Percentiles rank a stretch among this genome's conserved stretches.
phyloP scores from a whole-genome alignment of 2,888 invertebrate genomes.

The Strigamia crassipes region DNA sequence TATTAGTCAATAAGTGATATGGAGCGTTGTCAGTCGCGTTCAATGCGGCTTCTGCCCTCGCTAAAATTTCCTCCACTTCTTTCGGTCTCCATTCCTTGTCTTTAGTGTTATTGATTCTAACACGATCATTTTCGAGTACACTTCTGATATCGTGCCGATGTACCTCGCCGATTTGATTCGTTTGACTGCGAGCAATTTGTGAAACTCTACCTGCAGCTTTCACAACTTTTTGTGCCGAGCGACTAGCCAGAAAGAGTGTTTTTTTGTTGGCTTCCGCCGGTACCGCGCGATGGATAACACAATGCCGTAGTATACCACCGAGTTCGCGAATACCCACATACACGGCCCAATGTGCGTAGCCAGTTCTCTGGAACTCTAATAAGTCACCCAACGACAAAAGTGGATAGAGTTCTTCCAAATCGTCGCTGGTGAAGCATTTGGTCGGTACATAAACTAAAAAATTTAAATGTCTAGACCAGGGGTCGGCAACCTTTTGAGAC shows the following conservation, averaged over 20 bases:
- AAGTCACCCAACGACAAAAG: slow-evolving; percentile 46
- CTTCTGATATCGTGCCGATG: background rate
- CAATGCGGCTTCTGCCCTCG: background rate
- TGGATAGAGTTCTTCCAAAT: background rate
- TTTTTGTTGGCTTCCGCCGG: background rate
- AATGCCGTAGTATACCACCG: background rate
- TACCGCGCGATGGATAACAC: slow-evolving; percentile 42
- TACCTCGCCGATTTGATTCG: background rate
- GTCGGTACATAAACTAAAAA: background rate
- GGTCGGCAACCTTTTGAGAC: too few species aligned
- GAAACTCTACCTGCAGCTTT: background rate
- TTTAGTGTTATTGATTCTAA: slow-evolving; percentile 29
- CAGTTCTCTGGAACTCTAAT: slow-evolving; percentile 46
- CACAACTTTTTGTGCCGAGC: background rate
- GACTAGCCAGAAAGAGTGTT: slow-evolving; percentile 16
- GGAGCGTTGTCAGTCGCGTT: background rate
- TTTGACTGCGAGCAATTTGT: background rate
- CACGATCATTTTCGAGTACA: slow-evolving; percentile 39
- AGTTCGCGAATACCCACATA: slow-evolving; percentile 28
- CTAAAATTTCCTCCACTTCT: slow-evolving; percentile 23
- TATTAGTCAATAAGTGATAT: slow-evolving; percentile 18
- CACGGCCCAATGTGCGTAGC: slow-evolving; percentile 49
- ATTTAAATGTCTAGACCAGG: too few species aligned
- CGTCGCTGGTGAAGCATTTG: background rate
- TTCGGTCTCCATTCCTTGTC: slow-evolving; percentile 6